Evolutionary conservation across 1,140 invertebrate species (phyloP), one percentile per base, ranked within the genome.

Genomic region (Drosophila nasuta): DNA sequence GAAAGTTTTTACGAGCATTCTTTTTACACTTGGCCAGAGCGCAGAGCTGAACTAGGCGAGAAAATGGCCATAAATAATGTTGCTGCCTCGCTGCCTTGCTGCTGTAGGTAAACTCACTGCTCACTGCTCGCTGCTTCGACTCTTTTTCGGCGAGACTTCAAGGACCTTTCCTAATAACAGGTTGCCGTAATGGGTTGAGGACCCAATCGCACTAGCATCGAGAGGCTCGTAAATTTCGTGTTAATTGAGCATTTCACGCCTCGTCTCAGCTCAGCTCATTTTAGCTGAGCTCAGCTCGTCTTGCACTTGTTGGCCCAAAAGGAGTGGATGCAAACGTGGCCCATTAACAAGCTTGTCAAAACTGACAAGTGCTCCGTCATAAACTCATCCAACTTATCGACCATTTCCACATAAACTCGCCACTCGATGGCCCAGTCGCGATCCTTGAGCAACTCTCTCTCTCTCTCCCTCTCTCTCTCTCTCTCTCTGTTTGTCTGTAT

Each of bases 211-310:
- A 13, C 8, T 17, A 46, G 43, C 56, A 73, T 33, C 57, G 49
- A 67, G 60, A 45, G 66, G 64, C 51, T 77, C 85, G 66, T 88
- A 88, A 89, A 89, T 88, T 78, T 81, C 59, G 49, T 68, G 80
- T 81, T 88, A 89, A 88, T 88, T 89, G 67, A 58, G 56, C 81
- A 78, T 81, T 88, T 88, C 83, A 89, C 83, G 82, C 83, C 83
- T 88, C 65, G 48, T 11, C 30, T 33, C 30, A 8, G 5, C 30
- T 33, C 30, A 8, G 30, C 30, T 33, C 30, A 25, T 3, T 25
- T 38, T 38, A n/a, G 11, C 11, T 41, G 3, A 11, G 38, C 38
- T 38, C 35, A 38, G 11, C 83, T 83, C 57, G 38, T n/a, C 49
- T 60, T 60, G 60, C 67, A 64, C 67, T 58, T 64, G 49, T 41